These are phyloP conservation scores for Euphysa ruthae DNA, from an alignment of 30 jellyfish, hydroid and myxozoan genomes.

Conservation along the genomic window DNA sequence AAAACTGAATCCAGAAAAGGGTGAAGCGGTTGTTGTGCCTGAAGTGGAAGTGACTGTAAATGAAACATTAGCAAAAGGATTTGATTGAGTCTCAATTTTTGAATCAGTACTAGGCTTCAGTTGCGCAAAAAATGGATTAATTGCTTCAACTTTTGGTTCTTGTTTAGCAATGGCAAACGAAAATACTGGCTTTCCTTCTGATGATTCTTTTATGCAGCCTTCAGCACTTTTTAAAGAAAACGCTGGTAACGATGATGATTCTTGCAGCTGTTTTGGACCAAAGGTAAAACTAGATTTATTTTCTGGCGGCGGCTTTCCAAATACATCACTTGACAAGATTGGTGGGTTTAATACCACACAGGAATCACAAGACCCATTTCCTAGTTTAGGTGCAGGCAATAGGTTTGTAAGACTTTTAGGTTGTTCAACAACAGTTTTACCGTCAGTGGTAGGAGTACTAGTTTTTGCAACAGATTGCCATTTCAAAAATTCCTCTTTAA, in stretches of 20 bases:
- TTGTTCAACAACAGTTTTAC: too few species aligned
- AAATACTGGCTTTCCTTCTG: constrained; percentile 25
- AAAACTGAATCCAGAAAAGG: constrained; percentile 35
- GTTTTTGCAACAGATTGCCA: too few species aligned
- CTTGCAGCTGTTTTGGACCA: too few species aligned
- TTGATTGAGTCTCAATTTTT: neutral
- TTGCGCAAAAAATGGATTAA: constrained; percentile 23
- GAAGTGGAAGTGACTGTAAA: constrained; percentile 8
- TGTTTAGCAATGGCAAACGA: neutral
- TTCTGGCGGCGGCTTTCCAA: neutral
- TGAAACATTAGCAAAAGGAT: constrained; percentile 24
- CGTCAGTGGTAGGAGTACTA: too few species aligned
- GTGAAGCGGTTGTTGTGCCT: constrained; percentile 15
- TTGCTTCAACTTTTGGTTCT: neutral
- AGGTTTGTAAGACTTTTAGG: too few species aligned
- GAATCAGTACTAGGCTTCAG: neutral
- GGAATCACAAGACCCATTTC: constrained; percentile 20
- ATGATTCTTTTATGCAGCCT: neutral
- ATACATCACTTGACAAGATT: neutral
- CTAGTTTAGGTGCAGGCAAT: constrained; percentile 16
- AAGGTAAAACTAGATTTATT: neutral
- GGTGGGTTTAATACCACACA: constrained; percentile 11
- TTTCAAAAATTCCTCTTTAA: constrained; percentile 27
- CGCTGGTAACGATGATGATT: constrained; percentile 15
- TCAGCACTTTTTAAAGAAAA: constrained; percentile 24